Evolutionary conservation across 53 echinoderm and acorn worm genomes (phyloP), one percentile per base, ranked within the genome.

Genomic region (Stichopus horrens): DNA sequence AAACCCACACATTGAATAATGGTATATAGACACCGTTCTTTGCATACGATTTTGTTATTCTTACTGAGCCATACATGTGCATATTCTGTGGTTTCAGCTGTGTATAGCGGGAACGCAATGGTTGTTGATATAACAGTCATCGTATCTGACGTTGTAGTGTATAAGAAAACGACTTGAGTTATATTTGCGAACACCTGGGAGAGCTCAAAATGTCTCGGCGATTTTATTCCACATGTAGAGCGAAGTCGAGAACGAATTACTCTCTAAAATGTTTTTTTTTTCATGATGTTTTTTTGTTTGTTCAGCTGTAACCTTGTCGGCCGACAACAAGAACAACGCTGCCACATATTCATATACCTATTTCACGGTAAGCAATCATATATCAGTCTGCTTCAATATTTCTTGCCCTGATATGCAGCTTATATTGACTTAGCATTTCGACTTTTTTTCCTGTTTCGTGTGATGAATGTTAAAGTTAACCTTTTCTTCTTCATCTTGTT

Each of bases 141-240:
- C n/a, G 37, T 37, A 37, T 37, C 37, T 37, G 37, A 37, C 37
- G 37, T 37, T 37, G 37, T 37, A 37, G 37, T 37, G 2, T 37
- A 37, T 37, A 37, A 2, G 0, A 37, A 37, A 37, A 37, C 37
- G 37, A 37, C 37, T 37, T 37, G 37, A 37, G 71, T 1, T 13
- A n/a, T 71, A 71, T 71, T 71, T 71, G 71, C 71, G 18, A 71
- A 71, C 71, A 71, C 14, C 71, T 71, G 71, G 71, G 19, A 71
- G 18, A 18, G 19, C 18, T 18, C 18, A 0, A 4, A 71, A 71
- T 71, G 18, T 71, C 71, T 71, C 18, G 19, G 37, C 37, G 7
- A 71, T 71, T 71, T 71, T 18, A 71, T 71, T 71, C 18, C 71
- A 37, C 37, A n/a, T 68, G n/a, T 68, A 18, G 71, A 71, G n/a